phyloP scores from a whole-genome alignment of 2,888 invertebrate genomes.

The Baccha elongata region DNA sequence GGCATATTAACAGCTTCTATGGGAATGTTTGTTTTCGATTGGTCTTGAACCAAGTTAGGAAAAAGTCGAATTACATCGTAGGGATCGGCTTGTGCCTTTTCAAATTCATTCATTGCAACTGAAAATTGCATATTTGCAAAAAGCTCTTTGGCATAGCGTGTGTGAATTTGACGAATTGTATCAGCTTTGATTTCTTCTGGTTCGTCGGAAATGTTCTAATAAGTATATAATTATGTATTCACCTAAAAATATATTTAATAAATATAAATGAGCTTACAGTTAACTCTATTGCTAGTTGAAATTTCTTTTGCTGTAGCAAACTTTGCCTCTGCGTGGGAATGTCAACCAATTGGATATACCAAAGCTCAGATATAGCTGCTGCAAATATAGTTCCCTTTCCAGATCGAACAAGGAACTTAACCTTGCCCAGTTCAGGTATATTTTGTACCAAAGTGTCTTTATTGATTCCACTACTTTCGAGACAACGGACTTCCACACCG shows the following conservation, averaged over 20 bases:
- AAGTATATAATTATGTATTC: neutral
- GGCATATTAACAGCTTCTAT: conserved; percentile 68
- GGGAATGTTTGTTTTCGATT: conserved; percentile 70
- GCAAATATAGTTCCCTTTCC: conserved; percentile 92
- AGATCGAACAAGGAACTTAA: conserved; percentile 88
- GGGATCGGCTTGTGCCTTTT: conserved; percentile 95
- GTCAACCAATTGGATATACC: conserved; percentile 92
- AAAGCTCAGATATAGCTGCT: conserved; percentile 93
- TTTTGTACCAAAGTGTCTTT: conserved; percentile 87
- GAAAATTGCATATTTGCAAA: conserved; percentile 94
- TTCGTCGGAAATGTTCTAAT: conserved; percentile 91
- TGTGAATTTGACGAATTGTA: conserved; percentile 93
- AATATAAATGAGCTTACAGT: conserved; percentile 86
- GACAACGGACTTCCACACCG: conserved; percentile 92
- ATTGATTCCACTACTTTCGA: conserved; percentile 88
- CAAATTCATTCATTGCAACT: conserved; percentile 95
- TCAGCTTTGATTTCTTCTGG: conserved; percentile 90
- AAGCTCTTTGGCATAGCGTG: conserved; percentile 93
- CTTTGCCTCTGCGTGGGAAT: conserved; percentile 92
- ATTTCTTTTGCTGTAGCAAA: conserved; percentile 94
- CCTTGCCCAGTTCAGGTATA: conserved; percentile 89
- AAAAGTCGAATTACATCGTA: conserved; percentile 97
- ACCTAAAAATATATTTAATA: neutral
- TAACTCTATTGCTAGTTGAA: conserved; percentile 95
- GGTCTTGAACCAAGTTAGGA: conserved; percentile 88